Base-by-base conservation (phyloP, 2,797 vertebrate species). In the Crocidura indochinensis region DNA sequence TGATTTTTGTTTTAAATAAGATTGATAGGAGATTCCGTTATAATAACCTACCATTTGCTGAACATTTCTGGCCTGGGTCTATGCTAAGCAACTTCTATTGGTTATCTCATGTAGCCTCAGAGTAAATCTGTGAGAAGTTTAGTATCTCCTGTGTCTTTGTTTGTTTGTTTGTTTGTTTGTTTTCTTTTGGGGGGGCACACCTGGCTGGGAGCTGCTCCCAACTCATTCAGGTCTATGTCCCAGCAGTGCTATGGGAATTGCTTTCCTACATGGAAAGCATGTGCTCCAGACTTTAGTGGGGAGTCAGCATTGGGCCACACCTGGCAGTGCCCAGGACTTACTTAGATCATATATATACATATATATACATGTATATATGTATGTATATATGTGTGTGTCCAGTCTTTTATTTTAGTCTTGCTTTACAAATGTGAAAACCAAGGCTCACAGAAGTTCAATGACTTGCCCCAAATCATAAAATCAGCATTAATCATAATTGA, bases 351-450 rank as follows among this genome's bases (percentile, higher is more conserved):
- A 5, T 38, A 38, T 38, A 5, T 38, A 38, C 5, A 38, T 38
- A 38, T 38, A 38, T 38, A 38, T 38, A 5, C n/a, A n/a, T n/a
- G 38, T 38, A 5, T 38, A 38, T 38, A 5, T 38, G 5, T 38
- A 38, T 38, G 5, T 38, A 38, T 38, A 38, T 38, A 5, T 38
- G 38, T 56, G 53, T 56, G 53, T 56, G 19, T 10, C 24, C 6
- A 10, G 75, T 44, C 82, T 83, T 44, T 84, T 19, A 47, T 83
- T 44, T 84, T 19, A 47, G 4, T 8, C 56, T 46, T 49, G 20
- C 67, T 69, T 81, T 47, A 77, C n/a, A 77, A 49, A 78, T 81
- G 60, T 74, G 22, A 51, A 84, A 86, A 90, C 46, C 71, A n/a
- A 90, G 56, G n/a, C 46, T 77, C 19, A 12, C 10, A 60, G 60